Evolutionary conservation across 2,113 vertebrate species (phyloP).

Genomic region (Passer domesticus): DNA sequence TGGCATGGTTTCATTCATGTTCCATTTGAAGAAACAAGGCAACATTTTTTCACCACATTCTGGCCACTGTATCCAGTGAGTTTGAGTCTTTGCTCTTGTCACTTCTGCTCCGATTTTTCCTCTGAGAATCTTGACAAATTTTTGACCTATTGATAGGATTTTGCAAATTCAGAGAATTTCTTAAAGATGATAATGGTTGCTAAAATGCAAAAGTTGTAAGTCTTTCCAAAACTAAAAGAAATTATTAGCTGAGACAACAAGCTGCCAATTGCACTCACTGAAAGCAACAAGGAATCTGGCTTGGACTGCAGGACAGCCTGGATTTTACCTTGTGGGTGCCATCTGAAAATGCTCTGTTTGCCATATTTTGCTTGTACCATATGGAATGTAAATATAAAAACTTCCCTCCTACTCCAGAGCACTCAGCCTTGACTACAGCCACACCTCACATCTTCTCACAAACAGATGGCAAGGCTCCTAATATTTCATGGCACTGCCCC

Average conservation of each 20-base stretch:
- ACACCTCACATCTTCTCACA: slow-evolving; percentile 19
- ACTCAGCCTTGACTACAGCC: slow-evolving; percentile 8
- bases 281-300: neutral
- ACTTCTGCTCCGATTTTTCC: neutral
- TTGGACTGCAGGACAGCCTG: neutral
- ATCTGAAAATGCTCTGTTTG: neutral
- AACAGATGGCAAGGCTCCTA: slow-evolving; percentile 39
- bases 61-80: neutral
- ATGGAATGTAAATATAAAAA: slow-evolving; percentile 5
- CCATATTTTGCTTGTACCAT: neutral
- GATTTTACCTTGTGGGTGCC: neutral
- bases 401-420: neutral
- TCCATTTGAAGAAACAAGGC: neutral
- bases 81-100: neutral
- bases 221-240: neutral
- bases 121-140: neutral
- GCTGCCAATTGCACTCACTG: neutral
- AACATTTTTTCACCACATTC: neutral
- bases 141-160: neutral
- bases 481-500: slow-evolving; percentile 40
- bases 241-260: neutral
- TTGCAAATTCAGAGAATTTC: neutral
- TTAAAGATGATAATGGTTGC: neutral
- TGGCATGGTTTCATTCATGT: neutral
- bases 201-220: neutral